Evolutionary conservation across 2,797 vertebrate species (phyloP).

Genomic region (Syndactyla subalaris): DNA sequence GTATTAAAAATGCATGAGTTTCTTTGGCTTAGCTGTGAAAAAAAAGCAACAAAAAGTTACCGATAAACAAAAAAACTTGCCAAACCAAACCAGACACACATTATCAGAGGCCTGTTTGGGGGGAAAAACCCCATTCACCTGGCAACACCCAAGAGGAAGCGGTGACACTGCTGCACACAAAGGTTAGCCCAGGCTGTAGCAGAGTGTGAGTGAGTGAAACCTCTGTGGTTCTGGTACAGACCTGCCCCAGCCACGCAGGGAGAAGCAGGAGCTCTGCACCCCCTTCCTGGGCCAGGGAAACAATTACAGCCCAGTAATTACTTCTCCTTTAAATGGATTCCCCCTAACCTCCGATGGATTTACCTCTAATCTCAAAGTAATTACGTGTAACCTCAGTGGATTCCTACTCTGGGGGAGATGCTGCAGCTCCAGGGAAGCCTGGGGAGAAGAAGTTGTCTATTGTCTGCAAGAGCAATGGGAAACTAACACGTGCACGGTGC

Average conservation of each 20-base stretch:
- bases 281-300: constrained; percentile 21
- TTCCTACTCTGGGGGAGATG: constrained; percentile 13
- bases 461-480: constrained; percentile 40
- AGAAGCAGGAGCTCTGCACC: neutral
- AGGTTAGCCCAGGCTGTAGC: neutral
- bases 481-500: neutral
- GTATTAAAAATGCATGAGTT: neutral
- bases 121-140: neutral
- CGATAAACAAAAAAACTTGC: neutral
- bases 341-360: constrained; percentile 55
- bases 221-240: neutral
- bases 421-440: constrained; percentile 20
- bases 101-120: neutral
- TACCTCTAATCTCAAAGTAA: constrained; percentile 73
- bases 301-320: constrained; percentile 70
- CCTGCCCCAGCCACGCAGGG: fast-evolving
- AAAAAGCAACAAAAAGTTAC: neutral
- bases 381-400: constrained; percentile 61
- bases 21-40: neutral
- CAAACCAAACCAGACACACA: neutral
- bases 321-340: constrained; percentile 66
- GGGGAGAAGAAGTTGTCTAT: constrained; percentile 16
- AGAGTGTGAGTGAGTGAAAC: neutral
- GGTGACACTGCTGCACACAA: neutral
- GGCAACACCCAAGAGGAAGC: neutral